A percentile compares a stretch with the other conserved stretches of the same genome.
Evolutionary conservation across 2,888 invertebrate genomes (phyloP).

Genomic region (Acrocera orbiculus): DNA sequence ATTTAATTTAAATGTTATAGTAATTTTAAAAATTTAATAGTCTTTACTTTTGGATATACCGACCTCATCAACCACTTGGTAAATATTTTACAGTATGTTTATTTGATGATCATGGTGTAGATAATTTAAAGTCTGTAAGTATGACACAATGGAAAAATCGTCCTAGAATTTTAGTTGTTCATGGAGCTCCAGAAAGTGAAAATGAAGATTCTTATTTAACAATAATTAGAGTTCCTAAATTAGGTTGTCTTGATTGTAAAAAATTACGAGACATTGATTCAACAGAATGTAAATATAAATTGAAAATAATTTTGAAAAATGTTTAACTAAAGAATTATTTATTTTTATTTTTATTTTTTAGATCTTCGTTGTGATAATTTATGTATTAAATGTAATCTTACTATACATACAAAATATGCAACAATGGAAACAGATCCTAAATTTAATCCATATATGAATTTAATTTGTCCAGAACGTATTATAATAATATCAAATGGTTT

Average conservation of each 20-base stretch:
- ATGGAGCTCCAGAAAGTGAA: constrained; percentile 33
- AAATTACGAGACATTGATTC: constrained; percentile 33
- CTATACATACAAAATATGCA: constrained; percentile 81
- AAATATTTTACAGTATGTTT: constrained; percentile 37
- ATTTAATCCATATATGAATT: constrained; percentile 50
- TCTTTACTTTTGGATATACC: constrained; percentile 30
- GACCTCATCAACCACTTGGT: constrained; percentile 26
- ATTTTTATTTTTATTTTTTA: constrained; percentile 21
- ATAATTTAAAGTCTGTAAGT: constrained; percentile 40
- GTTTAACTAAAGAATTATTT: not conserved
- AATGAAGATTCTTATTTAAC: constrained; percentile 31
- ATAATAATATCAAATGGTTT: constrained; percentile 73
- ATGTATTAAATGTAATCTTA: constrained; percentile 78
- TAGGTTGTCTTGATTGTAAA: constrained; percentile 44
- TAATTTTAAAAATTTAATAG: constrained; percentile 15
- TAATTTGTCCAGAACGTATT: constrained; percentile 53
- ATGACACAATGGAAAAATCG: constrained; percentile 47
- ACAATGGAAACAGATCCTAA: constrained; percentile 71
- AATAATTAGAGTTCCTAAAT: constrained; percentile 37
- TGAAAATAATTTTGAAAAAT: no score
- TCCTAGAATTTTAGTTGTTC: constrained; percentile 39
- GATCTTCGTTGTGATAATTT: constrained; percentile 44
- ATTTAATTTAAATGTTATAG: not conserved
- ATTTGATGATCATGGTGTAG: constrained; percentile 43
- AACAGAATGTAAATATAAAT: not conserved